Conservation (phyloP, 2,888 invertebrate genomes). For the Ochlodes sylvanus region DNA sequence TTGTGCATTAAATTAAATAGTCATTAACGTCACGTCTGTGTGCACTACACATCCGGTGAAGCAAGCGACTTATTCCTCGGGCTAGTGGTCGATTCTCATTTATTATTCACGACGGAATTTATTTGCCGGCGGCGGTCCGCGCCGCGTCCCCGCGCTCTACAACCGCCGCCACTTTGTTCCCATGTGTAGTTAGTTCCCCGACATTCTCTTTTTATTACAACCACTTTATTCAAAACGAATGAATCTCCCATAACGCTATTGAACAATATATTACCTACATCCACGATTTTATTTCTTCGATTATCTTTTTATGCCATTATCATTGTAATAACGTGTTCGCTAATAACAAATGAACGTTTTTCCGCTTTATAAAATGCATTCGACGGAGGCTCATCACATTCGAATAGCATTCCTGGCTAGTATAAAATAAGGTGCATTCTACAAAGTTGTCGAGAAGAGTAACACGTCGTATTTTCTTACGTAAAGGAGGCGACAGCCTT, state of each 20-base stretch:
- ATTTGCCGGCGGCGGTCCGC: slow-evolving; percentile 34
- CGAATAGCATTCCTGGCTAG: background rate
- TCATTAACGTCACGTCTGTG: too few species aligned
- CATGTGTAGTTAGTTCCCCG: slow-evolving; percentile 13
- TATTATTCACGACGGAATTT: slow-evolving; percentile 44
- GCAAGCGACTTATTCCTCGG: slow-evolving; percentile 8
- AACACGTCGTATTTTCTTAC: slow-evolving; percentile 29
- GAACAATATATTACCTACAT: background rate
- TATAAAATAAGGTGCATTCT: slow-evolving; percentile 22
- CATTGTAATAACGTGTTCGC: slow-evolving; percentile 22
- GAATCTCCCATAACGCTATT: background rate
- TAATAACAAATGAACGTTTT: slow-evolving; percentile 28
- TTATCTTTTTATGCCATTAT: slow-evolving; percentile 14
- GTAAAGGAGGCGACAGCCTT: slow-evolving; percentile 56
- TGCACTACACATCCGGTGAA: background rate
- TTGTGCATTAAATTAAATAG: too few species aligned
- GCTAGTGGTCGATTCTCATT: slow-evolving; percentile 42
- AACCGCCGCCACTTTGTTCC: slow-evolving; percentile 12
- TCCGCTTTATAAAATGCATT: slow-evolving; percentile 20
- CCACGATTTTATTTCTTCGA: background rate
- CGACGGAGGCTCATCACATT: background rate
- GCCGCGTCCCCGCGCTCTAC: slow-evolving; percentile 18
- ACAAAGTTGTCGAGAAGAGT: background rate
- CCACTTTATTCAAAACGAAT: slow-evolving; percentile 19
- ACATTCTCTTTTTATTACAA: slow-evolving; percentile 14